Base-by-base conservation (phyloP, 2,113 vertebrate species). In the Phaethornis superciliosus region DNA sequence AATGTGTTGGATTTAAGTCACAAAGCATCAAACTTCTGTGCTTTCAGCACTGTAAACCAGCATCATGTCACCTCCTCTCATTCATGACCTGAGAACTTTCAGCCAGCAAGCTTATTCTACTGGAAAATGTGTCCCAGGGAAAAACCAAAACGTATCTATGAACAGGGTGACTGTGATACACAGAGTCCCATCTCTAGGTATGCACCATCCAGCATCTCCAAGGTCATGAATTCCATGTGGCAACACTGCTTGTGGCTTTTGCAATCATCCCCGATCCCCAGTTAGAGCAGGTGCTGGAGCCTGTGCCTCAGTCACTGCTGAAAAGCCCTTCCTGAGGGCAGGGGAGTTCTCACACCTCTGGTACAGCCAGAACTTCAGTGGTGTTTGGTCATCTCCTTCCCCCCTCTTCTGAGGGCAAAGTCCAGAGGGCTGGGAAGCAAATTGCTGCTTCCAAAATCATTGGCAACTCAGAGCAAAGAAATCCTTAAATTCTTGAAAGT, bases 381-480 rank as follows among this genome's bases (percentile, higher is more conserved):
- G 20, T 2, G 47, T 69, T 55, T 2, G 6, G 22, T 7, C 18
- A 40, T 5, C 33, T 27, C 33, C 15, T 7, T 0, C 3, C 3
- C 3, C 16, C 3, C 7, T 5, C 7, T 8, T 14, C 47, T 40
- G 40, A 91, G 80, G 18, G 8, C 35, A 28, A 90, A 69, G 46
- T 54, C 62, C 12, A 37, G 49, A 81, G 35, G 30, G 14, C 30
- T 56, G 32, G 52, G 35, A 81, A 54, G 40, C 42, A 75, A 59
- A 5, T 2, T 46, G 9, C 78, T 75, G 32, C 62, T 87, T 47
- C 78, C 54, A 85, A 58, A 81, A 81, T 46, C 7, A 5, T 21
- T 52, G 75, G 28, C 52, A 46, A 0, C 12, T 76, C 49, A 4
- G 3, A 11, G n/a, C 42, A 79, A 33, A 30, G 54, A 60, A 75